phyloP scores from a whole-genome alignment of 2,113 vertebrate genomes.

The Istiophorus platypterus region DNA sequence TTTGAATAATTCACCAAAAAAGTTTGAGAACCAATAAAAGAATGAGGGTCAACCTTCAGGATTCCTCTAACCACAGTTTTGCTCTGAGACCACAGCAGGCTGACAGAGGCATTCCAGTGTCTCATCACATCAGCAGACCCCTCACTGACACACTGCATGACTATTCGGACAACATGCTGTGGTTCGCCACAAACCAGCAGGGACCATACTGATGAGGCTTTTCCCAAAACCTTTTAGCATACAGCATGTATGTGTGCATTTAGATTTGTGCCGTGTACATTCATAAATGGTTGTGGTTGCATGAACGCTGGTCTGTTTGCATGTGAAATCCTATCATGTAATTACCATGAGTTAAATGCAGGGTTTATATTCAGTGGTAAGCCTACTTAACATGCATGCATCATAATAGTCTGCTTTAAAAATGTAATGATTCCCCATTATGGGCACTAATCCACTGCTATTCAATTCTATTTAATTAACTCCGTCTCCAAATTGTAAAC shows the following conservation, averaged over 20 bases:
- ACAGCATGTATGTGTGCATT: neutral
- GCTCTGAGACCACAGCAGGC: conserved; percentile 36
- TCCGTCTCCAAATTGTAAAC: neutral
- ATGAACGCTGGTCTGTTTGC: conserved; percentile 5
- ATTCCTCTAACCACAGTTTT: conserved; percentile 29
- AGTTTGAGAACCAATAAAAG: neutral
- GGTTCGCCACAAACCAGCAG: conserved; percentile 45
- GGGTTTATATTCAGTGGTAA: neutral
- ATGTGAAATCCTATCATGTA: neutral
- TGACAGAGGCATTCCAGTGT: conserved; percentile 59
- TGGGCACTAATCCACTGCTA: neutral
- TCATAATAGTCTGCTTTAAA: neutral
- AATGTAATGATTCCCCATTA: neutral
- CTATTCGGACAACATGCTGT: conserved; percentile 46
- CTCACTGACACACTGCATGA: conserved; percentile 39
- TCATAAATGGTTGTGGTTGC: neutral
- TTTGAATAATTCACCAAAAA: conserved; percentile 3
- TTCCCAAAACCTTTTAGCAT: conserved; percentile 32
- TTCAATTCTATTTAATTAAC: conserved; percentile 3
- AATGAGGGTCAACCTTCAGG: conserved; percentile 27
- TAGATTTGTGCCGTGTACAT: neutral
- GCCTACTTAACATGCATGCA: neutral
- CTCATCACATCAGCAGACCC: conserved; percentile 60
- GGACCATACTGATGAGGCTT: conserved; percentile 24
- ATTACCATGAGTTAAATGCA: neutral